Base-by-base conservation (phyloP, 2,113 vertebrate species). In the Myodes glareolus region DNA sequence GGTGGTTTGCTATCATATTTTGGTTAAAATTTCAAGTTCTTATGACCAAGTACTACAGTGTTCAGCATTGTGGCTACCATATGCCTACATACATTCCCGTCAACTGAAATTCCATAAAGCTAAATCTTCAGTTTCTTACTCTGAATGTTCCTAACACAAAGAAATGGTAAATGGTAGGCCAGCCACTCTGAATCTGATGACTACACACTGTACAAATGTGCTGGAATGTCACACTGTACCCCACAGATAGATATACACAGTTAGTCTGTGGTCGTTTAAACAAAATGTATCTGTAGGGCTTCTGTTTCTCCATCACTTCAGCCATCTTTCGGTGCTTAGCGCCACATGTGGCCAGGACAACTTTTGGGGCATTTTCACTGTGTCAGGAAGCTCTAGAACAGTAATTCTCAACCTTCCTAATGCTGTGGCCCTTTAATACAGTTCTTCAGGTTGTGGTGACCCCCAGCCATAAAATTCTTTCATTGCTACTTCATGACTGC, bases 91-190 rank as follows among this genome's bases (percentile, higher is more conserved):
- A 73, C 14, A 94, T 68, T 88, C 94, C 47, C 70, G 70, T 81
- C 17, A 94, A 63, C 94, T 91, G 81, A 93, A 65, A 87, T 31
- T 39, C 77, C 81, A 70, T 75, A 50, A 63, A 86, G 86, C 36
- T 23, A 72, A 77, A 92, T 78, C 36, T 93, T 80, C 29, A 82
- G 12, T 68, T 94, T 84, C 42, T 96, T 47, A 80, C n/a, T 90
- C 63, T 12, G 27, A 39, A 84, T 55, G 77, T 75, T 86, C 45
- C 11, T 11, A 86, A 50, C 17, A 86, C 25, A 86, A 85, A 85
- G 25, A 89, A 63, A 82, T 45, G 50, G 52, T 82, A 17, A 82
- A 10, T 25, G 6, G 17, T 33, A 50, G 8, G 8, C 9, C 17
- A 39, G 61, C 52, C 58, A 81, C 23, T 14, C 42, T 42, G 68